Evolutionary conservation across 2,888 invertebrate genomes (phyloP).

Genomic region (Lasius fuliginosus): DNA sequence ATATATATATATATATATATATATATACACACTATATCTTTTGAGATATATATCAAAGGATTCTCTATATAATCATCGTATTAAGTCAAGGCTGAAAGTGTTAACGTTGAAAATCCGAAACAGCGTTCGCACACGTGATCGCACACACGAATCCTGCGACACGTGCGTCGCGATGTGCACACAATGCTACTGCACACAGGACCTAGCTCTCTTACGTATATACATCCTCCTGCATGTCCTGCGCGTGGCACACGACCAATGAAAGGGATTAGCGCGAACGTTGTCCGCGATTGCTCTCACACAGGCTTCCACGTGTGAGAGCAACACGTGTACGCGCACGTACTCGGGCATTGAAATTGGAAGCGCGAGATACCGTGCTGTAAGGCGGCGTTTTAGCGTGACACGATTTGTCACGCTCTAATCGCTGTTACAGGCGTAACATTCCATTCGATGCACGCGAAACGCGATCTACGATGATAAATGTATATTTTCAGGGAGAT

Average conservation of each 20-base stretch:
- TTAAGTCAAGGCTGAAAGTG: neutral
- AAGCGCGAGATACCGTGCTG: conserved; percentile 55
- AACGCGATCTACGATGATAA: neutral
- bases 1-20: neutral
- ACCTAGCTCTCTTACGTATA: conserved; percentile 44
- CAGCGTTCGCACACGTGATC: neutral
- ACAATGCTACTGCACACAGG: conserved; percentile 28
- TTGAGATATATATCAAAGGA: neutral
- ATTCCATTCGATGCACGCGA: conserved; percentile 6
- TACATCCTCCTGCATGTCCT: conserved; percentile 12
- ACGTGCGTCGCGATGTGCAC: neutral
- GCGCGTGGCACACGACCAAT: conserved; percentile 48
- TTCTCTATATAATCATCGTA: neutral
- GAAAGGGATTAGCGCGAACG: conserved; percentile 51
- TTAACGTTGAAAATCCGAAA: neutral
- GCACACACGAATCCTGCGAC: neutral
- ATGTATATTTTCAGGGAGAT: conserved; percentile 19
- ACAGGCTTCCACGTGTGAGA: conserved; percentile 34
- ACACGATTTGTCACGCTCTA: conserved; percentile 68
- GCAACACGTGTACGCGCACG: conserved; percentile 34
- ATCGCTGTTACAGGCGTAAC: conserved; percentile 46
- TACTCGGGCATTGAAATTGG: conserved; percentile 49
- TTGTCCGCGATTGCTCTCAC: conserved; percentile 49
- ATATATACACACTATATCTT: neutral
- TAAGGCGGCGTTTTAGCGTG: conserved; percentile 69